phyloP scores from a whole-genome alignment of 2,797 vertebrate species.

The Oreochromis mossambicus region DNA sequence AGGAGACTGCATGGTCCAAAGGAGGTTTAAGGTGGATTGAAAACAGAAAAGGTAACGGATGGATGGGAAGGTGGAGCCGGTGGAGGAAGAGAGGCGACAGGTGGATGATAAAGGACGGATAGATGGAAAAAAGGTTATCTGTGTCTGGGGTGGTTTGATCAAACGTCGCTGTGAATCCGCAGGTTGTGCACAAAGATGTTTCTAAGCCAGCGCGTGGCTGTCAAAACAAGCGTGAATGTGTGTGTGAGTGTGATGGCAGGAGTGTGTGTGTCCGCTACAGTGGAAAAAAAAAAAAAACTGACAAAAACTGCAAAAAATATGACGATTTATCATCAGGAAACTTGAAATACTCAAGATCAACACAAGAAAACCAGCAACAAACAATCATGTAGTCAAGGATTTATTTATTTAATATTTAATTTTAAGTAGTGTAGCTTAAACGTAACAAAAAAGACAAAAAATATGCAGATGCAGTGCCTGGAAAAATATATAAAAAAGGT shows the following conservation, averaged over 20 bases:
- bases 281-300: rapidly evolving
- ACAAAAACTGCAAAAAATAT: background rate
- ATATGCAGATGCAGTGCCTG: background rate
- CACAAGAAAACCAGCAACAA: background rate
- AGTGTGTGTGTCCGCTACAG: background rate
- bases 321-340: background rate
- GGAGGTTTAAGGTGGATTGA: background rate
- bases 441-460: background rate
- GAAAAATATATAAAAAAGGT: background rate
- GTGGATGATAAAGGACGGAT: background rate
- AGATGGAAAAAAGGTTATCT: constrained; percentile 1
- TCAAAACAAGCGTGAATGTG: background rate
- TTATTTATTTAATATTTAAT: constrained; percentile 26
- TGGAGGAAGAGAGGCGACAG: constrained; percentile 11
- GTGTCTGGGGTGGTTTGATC: background rate
- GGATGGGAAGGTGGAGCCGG: background rate
- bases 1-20: background rate
- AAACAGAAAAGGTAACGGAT: background rate
- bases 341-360: background rate
- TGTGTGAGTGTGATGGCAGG: background rate
- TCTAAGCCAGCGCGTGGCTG: background rate
- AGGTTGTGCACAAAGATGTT: constrained; percentile 40
- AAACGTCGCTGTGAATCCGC: constrained; percentile 42
- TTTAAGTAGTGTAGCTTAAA: constrained; percentile 8
- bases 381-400: background rate